These are phyloP conservation scores for Probaryconus sp. DNA, from an alignment of 1,140 invertebrate genomes.

Conservation along the genomic window DNA sequence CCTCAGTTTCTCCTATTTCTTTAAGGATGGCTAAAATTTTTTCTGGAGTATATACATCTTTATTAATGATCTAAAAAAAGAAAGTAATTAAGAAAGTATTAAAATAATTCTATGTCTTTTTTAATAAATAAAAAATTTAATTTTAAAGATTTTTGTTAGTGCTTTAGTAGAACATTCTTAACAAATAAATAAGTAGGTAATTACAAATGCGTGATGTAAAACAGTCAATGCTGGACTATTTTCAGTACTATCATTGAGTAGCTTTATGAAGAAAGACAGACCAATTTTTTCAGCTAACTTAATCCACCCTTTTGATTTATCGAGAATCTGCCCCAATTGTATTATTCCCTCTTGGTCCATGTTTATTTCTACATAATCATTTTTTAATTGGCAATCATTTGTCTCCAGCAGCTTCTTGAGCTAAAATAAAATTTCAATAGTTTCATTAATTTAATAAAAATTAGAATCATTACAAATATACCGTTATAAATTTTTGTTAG, in stretches of 20 bases:
- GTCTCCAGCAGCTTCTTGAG: slow-evolving; percentile 20
- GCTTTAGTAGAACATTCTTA: too few species aligned
- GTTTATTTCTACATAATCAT: slow-evolving; percentile 46
- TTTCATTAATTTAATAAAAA: slow-evolving; percentile 12
- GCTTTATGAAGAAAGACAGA: slow-evolving; percentile 65
- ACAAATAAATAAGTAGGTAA: slow-evolving; percentile 6
- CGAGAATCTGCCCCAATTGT: slow-evolving; percentile 64
- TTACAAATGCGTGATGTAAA: slow-evolving; percentile 51
- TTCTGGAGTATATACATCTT: background rate
- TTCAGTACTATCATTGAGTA: slow-evolving; percentile 48
- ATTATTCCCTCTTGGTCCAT: slow-evolving; percentile 48
- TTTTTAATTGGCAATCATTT: slow-evolving; percentile 40
- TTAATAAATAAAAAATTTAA: slow-evolving; percentile 7
- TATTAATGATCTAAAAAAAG: background rate
- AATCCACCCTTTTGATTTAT: slow-evolving; percentile 71
- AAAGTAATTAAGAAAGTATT: slow-evolving; percentile 1
- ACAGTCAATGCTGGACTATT: slow-evolving; percentile 53
- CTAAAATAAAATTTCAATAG: slow-evolving; percentile 22
- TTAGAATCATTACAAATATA: too few species aligned
- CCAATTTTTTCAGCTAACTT: slow-evolving; percentile 69
- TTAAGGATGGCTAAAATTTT: slow-evolving; percentile 20
- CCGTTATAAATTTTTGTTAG: too few species aligned
- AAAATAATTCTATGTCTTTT: background rate
- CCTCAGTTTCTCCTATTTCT: slow-evolving; percentile 28
- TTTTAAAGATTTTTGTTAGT: slow-evolving; percentile 3